Evolutionary conservation across 2,888 invertebrate genomes (phyloP).

Genomic region (Cerceris rybyensis): DNA sequence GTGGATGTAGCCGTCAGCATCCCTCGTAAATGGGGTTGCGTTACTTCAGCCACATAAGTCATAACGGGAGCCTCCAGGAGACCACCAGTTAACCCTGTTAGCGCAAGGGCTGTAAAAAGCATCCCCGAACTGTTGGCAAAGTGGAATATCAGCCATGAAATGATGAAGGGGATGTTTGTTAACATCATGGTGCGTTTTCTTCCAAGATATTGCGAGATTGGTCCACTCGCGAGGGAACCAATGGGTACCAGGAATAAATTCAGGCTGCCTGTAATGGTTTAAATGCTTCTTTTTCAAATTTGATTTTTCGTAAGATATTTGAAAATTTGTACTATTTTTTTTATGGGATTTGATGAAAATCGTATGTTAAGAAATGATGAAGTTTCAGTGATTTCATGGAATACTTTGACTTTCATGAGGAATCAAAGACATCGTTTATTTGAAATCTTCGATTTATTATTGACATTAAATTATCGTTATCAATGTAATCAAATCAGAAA

Average conservation of each 20-base stretch:
- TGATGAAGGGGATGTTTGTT: slow-evolving; percentile 85
- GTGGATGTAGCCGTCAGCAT: slow-evolving; percentile 89
- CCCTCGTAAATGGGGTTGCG: slow-evolving; percentile 90
- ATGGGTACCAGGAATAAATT: slow-evolving; percentile 91
- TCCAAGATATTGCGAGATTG: slow-evolving; percentile 88
- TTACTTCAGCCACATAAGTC: slow-evolving; percentile 93
- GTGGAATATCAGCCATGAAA: slow-evolving; percentile 89
- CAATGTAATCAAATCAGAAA: too few species aligned
- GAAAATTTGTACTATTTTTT: too few species aligned
- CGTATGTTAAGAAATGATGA: background rate
- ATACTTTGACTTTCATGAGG: too few species aligned
- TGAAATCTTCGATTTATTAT: too few species aligned
- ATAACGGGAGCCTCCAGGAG: slow-evolving; percentile 91
- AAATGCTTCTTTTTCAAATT: background rate
- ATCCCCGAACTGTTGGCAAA: slow-evolving; percentile 85
- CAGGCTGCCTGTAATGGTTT: slow-evolving; percentile 86
- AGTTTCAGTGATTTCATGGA: background rate
- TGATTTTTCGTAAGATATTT: background rate
- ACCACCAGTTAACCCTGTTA: slow-evolving; percentile 90
- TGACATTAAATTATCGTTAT: too few species aligned
- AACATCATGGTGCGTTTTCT: slow-evolving; percentile 87
- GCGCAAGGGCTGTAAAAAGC: slow-evolving; percentile 87
- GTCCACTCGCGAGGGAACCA: slow-evolving; percentile 89
- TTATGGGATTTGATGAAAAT: too few species aligned
- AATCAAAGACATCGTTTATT: too few species aligned